Evolutionary conservation across 2,888 invertebrate genomes (phyloP).

Genomic region (Callyntrura sp.): DNA sequence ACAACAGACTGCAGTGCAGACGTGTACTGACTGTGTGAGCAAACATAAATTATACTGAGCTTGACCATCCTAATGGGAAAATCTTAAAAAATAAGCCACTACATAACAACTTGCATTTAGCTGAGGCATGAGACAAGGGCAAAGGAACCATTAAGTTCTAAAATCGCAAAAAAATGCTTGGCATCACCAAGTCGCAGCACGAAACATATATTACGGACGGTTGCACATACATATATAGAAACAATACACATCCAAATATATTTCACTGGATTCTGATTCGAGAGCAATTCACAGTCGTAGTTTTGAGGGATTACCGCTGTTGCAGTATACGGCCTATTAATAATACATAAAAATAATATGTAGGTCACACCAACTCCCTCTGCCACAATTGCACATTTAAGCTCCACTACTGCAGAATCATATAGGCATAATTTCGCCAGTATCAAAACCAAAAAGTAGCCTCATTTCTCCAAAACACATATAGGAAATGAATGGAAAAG

Average conservation of each 20-base stretch:
- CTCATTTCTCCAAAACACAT: neutral
- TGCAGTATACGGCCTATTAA: conserved; percentile 49
- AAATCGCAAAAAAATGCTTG: neutral
- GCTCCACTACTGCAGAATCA: too few relatives aligned
- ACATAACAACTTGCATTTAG: neutral
- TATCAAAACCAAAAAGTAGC: neutral
- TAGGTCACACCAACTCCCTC: conserved; percentile 39
- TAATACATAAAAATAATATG: conserved; percentile 42
- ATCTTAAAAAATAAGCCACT: neutral
- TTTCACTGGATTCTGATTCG: too few relatives aligned
- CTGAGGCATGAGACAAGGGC: neutral
- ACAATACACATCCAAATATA: too few relatives aligned
- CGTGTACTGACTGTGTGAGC: conserved; percentile 28
- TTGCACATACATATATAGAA: too few relatives aligned
- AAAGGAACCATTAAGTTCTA: conserved; percentile 18
- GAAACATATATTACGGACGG: neutral
- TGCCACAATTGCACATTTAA: conserved; percentile 10
- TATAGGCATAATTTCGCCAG: too few relatives aligned
- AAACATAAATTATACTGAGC: conserved; percentile 13
- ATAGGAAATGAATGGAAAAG: conserved; percentile 11
- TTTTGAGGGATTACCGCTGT: conserved; percentile 6
- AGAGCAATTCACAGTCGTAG: neutral
- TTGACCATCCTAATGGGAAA: conserved; percentile 23
- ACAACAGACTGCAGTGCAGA: too few relatives aligned
- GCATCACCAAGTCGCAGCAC: neutral